A percentile compares a stretch with the other conserved stretches of the same genome.
Evolutionary conservation across 2,113 vertebrate genomes (phyloP).

Genomic region (Anser cygnoides): DNA sequence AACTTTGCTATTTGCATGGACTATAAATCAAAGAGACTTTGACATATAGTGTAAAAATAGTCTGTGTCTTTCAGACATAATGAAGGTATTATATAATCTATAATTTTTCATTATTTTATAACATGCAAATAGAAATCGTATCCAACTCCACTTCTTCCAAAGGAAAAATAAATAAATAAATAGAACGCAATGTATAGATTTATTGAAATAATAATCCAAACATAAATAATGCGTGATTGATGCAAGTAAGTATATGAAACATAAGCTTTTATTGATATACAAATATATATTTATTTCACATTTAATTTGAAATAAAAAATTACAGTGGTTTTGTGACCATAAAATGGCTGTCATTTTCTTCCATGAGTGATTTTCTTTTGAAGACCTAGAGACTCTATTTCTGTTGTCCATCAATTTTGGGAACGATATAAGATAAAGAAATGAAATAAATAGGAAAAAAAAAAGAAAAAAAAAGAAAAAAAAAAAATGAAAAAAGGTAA

Average conservation of each 20-base stretch:
- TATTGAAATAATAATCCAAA: not conserved
- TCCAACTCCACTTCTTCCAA: not conserved
- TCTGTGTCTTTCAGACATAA: not conserved
- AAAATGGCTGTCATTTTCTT: not conserved
- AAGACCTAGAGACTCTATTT: not conserved
- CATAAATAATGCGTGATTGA: not conserved
- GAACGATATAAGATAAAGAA: not conserved
- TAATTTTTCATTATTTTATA: not conserved
- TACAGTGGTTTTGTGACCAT: not conserved
- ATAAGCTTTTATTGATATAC: not conserved
- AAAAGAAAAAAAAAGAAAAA: not conserved
- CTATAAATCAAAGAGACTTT: not conserved
- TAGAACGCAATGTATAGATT: not conserved
- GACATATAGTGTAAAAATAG: not conserved
- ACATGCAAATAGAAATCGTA: not conserved
- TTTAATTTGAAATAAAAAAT: not conserved
- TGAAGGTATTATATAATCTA: not conserved
- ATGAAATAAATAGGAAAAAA: not conserved
- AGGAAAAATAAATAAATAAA: not conserved
- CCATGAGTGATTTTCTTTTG: not conserved
- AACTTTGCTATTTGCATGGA: not conserved
- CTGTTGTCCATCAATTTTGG: not conserved
- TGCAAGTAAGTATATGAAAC: accelerated
- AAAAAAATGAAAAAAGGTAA: not conserved
- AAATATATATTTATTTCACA: not conserved